phyloP scores from a whole-genome alignment of 92 coral and sea anemone genomes.

The Epizoanthus rinbou region DNA sequence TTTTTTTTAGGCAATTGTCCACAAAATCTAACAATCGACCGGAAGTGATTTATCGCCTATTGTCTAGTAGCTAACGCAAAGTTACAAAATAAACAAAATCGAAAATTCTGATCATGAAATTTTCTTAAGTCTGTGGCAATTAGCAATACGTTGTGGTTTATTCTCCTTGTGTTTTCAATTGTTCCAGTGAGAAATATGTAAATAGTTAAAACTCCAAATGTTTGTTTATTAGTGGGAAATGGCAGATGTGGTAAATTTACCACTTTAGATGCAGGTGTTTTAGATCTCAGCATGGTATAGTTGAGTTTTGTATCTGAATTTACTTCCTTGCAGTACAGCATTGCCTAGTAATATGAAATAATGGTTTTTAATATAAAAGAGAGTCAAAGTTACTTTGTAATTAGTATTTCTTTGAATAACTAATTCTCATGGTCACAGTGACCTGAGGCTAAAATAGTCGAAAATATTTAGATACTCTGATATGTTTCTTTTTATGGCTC shows the following conservation, averaged over 20 bases:
- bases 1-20: constrained; percentile 23
- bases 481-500: background rate
- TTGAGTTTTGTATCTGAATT: background rate
- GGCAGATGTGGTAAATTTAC: constrained; percentile 9
- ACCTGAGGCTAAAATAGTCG: background rate
- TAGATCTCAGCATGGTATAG: background rate
- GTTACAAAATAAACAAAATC: background rate
- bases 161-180: background rate
- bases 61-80: background rate
- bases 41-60: constrained; percentile 28
- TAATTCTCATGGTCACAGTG: background rate
- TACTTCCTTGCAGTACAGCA: constrained; percentile 3
- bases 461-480: background rate
- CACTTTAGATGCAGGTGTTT: constrained; percentile 8
- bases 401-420: background rate
- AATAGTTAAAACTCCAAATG: background rate
- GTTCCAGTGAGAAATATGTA: constrained; percentile 19
- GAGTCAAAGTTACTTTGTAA: background rate
- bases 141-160: background rate
- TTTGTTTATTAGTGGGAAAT: background rate
- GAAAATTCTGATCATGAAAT: background rate
- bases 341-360: background rate
- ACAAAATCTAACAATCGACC: constrained; percentile 14
- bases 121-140: background rate
- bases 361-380: background rate